Evolutionary conservation across 37 sponge, comb jelly and placozoan genomes (phyloP), one percentile per base, ranked within the genome.

Genomic region (Halisarca cf. caerulea): DNA sequence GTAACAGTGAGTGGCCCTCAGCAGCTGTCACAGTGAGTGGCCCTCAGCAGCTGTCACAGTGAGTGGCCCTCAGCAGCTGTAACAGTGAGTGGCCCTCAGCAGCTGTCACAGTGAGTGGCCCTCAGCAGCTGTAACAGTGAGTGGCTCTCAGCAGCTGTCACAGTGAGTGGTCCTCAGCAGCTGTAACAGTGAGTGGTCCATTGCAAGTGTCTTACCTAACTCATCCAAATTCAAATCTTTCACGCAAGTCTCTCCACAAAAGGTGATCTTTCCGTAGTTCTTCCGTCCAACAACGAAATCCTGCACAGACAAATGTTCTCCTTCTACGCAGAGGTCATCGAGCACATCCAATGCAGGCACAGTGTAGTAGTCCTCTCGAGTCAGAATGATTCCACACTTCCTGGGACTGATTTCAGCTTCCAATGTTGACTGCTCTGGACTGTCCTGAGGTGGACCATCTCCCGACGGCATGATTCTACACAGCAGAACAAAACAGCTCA

Each of bases 161-260:
- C n/a, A n/a, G n/a, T n/a, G n/a, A n/a, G n/a, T n/a, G n/a, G n/a
- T n/a, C n/a, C n/a, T n/a, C n/a, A n/a, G n/a, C n/a, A n/a, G n/a
- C n/a, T n/a, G n/a, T n/a, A n/a, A n/a, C n/a, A 32, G 25, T 24
- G 57, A 14, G 33, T 2, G 54, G 4, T 27, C 7, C 37, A 51
- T 21, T 24, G 42, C n/a, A n/a, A n/a, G 38, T 25, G 87, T 35
- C 90, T 71, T 72, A 95, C 96, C 91, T 4, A 92, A 72, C 59
- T 92, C 80, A 78, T 97, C 97, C 71, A 97, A 70, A 73, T 97
- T 86, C 40, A 97, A 55, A 7, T 89, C 95, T 62, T 41, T 68
- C 15, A 97, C 89, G 59, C 92, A 81, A 40, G 97, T 97, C 25
- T 36, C 14, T 0, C 89, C 95, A 5, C 79, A 82, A 80, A 90